Conservation (phyloP, 2,113 vertebrate genomes). For the Mustela nigripes region DNA sequence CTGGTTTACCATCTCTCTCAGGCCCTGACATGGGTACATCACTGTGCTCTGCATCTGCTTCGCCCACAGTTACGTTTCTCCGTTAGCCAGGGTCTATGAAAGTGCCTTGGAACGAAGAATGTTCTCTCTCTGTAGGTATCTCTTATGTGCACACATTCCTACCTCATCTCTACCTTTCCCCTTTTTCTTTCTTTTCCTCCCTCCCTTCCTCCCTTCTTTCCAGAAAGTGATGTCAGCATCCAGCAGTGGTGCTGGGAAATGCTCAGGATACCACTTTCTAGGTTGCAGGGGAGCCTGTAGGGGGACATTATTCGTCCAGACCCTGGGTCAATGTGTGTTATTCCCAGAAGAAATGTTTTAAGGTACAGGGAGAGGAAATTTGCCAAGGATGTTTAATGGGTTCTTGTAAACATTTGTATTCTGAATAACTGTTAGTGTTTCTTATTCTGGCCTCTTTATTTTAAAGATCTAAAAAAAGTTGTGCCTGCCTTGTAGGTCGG, state of each 20-base stretch:
- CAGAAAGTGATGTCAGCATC: slow-evolving; percentile 10
- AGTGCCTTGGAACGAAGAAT: not conserved
- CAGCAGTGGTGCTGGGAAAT: not conserved
- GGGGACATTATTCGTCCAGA: not conserved
- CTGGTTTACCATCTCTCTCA: not conserved
- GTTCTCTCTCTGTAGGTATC: not conserved
- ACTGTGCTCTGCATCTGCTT: not conserved
- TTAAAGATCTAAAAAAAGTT: slow-evolving; percentile 21
- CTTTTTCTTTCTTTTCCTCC: not conserved
- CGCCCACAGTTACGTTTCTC: not conserved
- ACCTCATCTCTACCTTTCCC: not conserved
- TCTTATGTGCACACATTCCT: no score
- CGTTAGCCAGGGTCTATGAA: not conserved
- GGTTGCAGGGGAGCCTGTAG: not conserved
- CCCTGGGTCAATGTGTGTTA: not conserved
- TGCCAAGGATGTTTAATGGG: slow-evolving; percentile 45
- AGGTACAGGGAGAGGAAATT: slow-evolving; percentile 64
- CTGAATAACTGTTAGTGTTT: slow-evolving; percentile 9
- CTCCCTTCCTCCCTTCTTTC: not conserved
- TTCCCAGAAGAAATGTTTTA: slow-evolving; percentile 61
- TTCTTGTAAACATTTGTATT: slow-evolving; percentile 68
- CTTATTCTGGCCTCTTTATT: not conserved
- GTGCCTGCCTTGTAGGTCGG: not conserved
- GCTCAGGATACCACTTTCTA: not conserved
- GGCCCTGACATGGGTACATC: not conserved